Percentiles rank a stretch among this genome's conserved stretches.
phyloP scores from a whole-genome alignment of 1,140 invertebrate genomes.

The Eumeta japonica region DNA sequence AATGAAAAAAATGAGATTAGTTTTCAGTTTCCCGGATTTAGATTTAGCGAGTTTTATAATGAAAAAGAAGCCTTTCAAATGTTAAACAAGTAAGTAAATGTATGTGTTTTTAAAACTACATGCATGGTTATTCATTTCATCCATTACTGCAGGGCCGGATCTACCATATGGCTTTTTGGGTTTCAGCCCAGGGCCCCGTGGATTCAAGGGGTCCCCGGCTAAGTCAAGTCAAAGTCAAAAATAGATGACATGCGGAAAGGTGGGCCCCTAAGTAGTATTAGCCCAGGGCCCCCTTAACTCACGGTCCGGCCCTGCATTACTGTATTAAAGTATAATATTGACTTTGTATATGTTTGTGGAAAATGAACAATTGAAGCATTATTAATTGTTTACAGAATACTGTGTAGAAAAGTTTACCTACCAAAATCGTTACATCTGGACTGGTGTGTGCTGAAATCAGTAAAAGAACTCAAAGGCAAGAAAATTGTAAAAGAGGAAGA shows the following conservation, averaged over 20 bases:
- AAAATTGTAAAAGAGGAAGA: conserved; percentile 13
- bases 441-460: conserved; percentile 22
- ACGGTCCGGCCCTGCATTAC: neutral
- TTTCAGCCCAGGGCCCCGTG: too few species aligned
- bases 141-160: neutral
- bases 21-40: conserved; percentile 42
- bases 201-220: too few species aligned
- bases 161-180: neutral
- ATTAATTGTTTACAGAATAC: conserved; percentile 21
- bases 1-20: conserved; percentile 24
- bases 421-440: conserved; percentile 19
- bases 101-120: too few species aligned
- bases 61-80: conserved; percentile 31
- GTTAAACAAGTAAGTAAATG: conserved; percentile 42
- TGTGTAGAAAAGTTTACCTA: conserved; percentile 29
- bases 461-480: conserved; percentile 8
- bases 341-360: neutral
- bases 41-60: conserved; percentile 29
- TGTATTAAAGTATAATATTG: neutral
- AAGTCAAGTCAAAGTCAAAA: neutral
- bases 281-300: too few species aligned
- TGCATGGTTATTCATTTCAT: too few species aligned
- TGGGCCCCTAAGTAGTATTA: too few species aligned
- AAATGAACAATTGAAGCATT: neutral
- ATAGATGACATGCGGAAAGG: too few species aligned